These are phyloP conservation scores for Setophaga coronata DNA, from an alignment of 2,113 vertebrate species.

Conservation along the genomic window DNA sequence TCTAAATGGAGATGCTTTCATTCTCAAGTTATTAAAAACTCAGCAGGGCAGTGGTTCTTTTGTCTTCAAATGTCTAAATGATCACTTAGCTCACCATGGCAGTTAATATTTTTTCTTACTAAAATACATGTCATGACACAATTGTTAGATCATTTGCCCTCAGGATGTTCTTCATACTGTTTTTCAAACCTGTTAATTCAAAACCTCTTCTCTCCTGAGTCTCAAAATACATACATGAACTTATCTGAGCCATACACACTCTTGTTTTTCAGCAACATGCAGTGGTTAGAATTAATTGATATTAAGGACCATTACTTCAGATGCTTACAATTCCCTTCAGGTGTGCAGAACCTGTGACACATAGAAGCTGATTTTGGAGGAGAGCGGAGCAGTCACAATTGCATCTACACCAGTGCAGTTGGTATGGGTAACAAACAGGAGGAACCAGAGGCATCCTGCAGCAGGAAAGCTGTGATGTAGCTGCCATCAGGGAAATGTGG, in stretches of 20 bases:
- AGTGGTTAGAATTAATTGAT: not conserved
- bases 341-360: not conserved
- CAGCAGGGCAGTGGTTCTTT: not conserved
- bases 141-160: constrained; percentile 25
- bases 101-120: constrained; percentile 20
- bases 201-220: not conserved
- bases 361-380: not conserved
- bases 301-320: not conserved
- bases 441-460: rapidly evolving
- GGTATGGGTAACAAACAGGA: not conserved
- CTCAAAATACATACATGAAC: not conserved
- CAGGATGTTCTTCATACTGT: not conserved
- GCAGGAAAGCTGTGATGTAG: rapidly evolving
- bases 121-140: constrained; percentile 19
- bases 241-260: not conserved
- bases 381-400: not conserved
- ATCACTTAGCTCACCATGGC: constrained; percentile 15
- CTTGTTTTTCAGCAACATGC: not conserved
- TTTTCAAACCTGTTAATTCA: constrained; percentile 26
- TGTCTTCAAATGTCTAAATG: not conserved
- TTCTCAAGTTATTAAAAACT: constrained; percentile 4
- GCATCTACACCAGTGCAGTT: not conserved
- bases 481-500: not conserved
- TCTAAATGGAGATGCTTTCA: not conserved
- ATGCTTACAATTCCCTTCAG: not conserved